Evolutionary conservation across 2,888 invertebrate species (phyloP), one percentile per base, ranked within the genome.

Genomic region (Ichneumoninae sp.): DNA sequence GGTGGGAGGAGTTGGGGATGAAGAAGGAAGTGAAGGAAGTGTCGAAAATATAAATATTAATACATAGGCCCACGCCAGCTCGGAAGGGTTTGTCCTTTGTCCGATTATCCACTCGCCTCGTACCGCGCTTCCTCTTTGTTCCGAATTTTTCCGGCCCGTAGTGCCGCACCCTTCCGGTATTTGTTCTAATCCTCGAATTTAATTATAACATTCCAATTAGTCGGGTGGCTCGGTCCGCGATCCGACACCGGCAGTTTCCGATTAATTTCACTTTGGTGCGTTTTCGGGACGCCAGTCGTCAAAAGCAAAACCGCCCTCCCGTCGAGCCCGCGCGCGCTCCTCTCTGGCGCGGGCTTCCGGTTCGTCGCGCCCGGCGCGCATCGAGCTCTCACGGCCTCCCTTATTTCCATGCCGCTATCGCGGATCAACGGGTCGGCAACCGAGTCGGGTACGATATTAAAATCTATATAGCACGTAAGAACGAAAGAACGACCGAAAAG

Each of bases 371-470:
- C 44, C 78, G 69, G 13, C 40, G 47, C 36, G 74, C 60, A 52
- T 70, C 44, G 54, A 70, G 26, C 44, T 81, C 68, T 47, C 79
- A 68, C 77, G 22, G 60, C 60, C 36, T 65, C 83, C 77, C 57
- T 76, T 69, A 83, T 83, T 87, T 82, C 71, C 63, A 73, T 63
- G 44, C 44, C 63, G 70, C 71, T 71, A 65, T 69, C 63, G 75
- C 87, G 85, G 88, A 85, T 85, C 89, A 91, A 83, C 86, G 89
- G 88, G 71, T 89, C 84, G 88, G 81, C 83, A 89, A 89, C 85
- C 87, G 87, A 86, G 85, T 87, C 74, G 81, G 70, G 83, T 75
- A 76, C 71, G 88, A 90, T 91, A 91, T 90, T 89, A 90, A 91
- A 90, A 90, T 91, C 82, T 33, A 65, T 63, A 66, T 50, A 40